Percentiles rank a stretch among this genome's conserved stretches.
Conservation (phyloP, 2,888 invertebrate species). For the Hyppa rectilinea region DNA sequence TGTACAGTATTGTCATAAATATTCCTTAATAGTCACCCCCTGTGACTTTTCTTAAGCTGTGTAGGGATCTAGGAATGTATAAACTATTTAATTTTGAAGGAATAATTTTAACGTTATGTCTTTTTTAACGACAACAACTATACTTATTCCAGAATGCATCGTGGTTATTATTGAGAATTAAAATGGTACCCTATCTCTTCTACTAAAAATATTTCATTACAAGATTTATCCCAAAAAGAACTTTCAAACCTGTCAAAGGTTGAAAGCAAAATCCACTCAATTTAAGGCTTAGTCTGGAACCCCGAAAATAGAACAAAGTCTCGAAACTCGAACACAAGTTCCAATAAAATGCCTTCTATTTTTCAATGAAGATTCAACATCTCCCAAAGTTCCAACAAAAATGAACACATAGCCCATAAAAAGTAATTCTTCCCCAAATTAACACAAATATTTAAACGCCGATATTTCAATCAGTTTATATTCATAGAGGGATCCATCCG, state of each 20-base stretch:
- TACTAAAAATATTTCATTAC: background rate
- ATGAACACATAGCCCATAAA: background rate
- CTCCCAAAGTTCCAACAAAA: background rate
- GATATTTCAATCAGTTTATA: constrained; percentile 66
- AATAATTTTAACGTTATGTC: background rate
- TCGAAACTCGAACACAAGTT: background rate
- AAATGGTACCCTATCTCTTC: background rate
- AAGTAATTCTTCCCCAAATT: constrained; percentile 28
- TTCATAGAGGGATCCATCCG: constrained; percentile 64
- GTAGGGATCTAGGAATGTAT: background rate
- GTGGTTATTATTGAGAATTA: background rate
- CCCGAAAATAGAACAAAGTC: background rate
- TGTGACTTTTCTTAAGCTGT: constrained; percentile 11
- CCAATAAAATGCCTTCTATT: background rate
- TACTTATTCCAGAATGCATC: background rate
- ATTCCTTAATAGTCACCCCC: constrained; percentile 16
- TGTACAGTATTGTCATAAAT: constrained; percentile 33
- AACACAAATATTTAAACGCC: constrained; percentile 56
- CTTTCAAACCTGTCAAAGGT: background rate
- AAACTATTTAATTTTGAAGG: background rate
- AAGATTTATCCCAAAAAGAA: background rate
- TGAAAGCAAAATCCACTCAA: background rate
- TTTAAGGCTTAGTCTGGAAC: background rate
- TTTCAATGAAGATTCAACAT: background rate
- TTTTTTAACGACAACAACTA: background rate